Evolutionary conservation across 2,113 vertebrate species (phyloP).

Genomic region (Notiomystis cincta): DNA sequence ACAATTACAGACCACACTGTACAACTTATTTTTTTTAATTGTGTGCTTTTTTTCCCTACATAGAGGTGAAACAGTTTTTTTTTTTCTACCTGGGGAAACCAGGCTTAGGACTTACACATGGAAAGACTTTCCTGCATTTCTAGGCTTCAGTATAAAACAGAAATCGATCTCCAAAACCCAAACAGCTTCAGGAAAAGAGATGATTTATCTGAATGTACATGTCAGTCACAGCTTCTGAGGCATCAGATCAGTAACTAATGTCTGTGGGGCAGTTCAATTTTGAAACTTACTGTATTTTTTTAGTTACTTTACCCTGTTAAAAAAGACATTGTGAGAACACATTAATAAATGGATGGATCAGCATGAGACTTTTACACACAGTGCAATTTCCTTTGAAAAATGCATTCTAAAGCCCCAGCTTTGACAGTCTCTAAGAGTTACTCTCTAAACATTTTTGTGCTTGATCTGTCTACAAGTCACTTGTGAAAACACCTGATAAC

Average conservation of each 20-base stretch:
- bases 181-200: neutral
- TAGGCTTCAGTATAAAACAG: neutral
- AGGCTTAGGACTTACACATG: neutral
- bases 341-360: neutral
- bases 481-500: neutral
- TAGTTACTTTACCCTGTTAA: neutral
- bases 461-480: neutral
- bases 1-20: neutral
- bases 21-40: neutral
- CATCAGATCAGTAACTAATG: neutral
- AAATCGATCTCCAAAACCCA: neutral
- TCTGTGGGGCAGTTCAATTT: neutral
- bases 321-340: neutral
- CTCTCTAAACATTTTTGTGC: neutral
- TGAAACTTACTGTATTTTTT: neutral
- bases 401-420: neutral
- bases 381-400: neutral
- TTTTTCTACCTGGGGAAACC: neutral
- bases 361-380: neutral
- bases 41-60: accelerated
- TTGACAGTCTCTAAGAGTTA: neutral
- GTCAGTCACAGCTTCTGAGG: neutral
- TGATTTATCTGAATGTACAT: neutral
- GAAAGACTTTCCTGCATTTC: neutral
- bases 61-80: neutral